These are phyloP conservation scores for Ectemnius cavifrons DNA, from an alignment of 2,888 invertebrate genomes.

Conservation along the genomic window DNA sequence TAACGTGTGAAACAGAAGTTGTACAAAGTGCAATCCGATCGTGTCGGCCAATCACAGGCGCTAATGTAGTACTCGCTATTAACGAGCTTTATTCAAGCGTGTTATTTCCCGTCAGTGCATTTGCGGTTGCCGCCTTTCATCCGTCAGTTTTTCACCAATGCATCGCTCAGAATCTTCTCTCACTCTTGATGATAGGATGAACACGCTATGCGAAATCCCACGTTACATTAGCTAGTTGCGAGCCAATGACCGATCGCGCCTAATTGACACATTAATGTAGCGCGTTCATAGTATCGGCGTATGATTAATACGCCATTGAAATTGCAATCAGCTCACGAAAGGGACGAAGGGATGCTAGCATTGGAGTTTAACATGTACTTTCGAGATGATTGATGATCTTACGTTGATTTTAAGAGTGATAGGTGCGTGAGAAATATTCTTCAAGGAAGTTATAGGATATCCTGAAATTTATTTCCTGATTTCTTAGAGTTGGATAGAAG, in stretches of 20 bases:
- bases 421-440: too few species aligned
- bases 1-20: constrained; percentile 46
- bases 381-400: too few species aligned
- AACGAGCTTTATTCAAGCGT: constrained; percentile 1
- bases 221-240: neutral
- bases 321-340: neutral
- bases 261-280: constrained; percentile 9
- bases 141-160: too few species aligned
- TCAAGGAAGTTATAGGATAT: too few species aligned
- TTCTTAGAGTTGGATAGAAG: neutral
- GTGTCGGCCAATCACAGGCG: constrained; percentile 29
- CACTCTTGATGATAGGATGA: neutral
- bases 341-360: too few species aligned
- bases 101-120: too few species aligned
- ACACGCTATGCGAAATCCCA: neutral
- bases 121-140: too few species aligned
- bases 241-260: neutral
- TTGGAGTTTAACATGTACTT: too few species aligned
- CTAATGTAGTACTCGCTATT: constrained; percentile 17
- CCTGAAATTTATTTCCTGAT: too few species aligned
- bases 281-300: neutral
- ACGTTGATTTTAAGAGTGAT: too few species aligned
- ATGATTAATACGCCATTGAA: neutral
- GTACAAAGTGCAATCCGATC: constrained; percentile 25
- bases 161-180: neutral